Evolutionary conservation across 2,888 invertebrate genomes (phyloP), one percentile per base, ranked within the genome.

Genomic region (Ornithoptera alexandrae): DNA sequence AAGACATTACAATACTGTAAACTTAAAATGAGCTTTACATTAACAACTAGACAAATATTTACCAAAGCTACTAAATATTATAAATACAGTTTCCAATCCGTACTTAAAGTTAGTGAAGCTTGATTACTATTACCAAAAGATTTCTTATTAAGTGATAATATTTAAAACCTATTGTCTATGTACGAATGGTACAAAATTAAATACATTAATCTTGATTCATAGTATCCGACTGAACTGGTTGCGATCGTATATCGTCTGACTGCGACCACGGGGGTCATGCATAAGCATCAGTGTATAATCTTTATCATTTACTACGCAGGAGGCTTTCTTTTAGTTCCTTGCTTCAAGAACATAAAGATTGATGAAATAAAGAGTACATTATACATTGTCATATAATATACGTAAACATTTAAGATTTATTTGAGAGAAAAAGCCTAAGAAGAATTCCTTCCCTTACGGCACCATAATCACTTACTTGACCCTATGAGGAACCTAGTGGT

Each of bases 211-310:
- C 53, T 22, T 4, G 22, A 74, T 84, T 86, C 84, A 83, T 61
- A 75, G 30, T 72, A 76, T 74, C 68, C 74, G 69, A 71, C 73
- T 74, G 22, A 62, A 65, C 70, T 62, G 67, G 72, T 64, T 74
- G 72, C 66, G 72, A 74, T 73, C 76, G 76, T 75, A 73, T 79
- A 82, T 87, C 84, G 84, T 87, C 85, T 88, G 85, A 86, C 84
- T 77, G 75, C 75, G 79, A 64, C 64, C 53, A 50, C 63, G 50
- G 56, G 64, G 64, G 64, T 64, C 79, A 79, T 79, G 81, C 85
- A 81, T 83, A 84, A 82, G 78, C 77, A 80, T 76, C 78, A 77
- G 78, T 78, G 75, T 64, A 50, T n/a, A 64, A 56, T 53, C 56
- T 30, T 56, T 53, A 56, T 64, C 63, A 18, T 64, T n/a, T 20